Evolutionary conservation across 2,888 invertebrate genomes (phyloP).

Genomic region (Pogonocherus hispidulus): DNA sequence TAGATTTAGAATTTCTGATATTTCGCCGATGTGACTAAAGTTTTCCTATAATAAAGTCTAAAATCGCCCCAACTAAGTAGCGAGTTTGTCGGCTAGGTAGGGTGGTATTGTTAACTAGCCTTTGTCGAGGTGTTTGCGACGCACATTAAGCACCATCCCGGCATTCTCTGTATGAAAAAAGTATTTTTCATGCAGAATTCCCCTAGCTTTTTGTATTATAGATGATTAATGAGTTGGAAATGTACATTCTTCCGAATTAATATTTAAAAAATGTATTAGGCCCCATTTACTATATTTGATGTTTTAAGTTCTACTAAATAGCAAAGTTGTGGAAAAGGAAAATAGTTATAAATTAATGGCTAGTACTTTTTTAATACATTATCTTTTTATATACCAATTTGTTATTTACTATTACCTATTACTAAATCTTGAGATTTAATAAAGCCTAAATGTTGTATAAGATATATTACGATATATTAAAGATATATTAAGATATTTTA

Average conservation of each 20-base stretch:
- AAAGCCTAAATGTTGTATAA: too few species aligned
- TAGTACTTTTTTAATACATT: too few species aligned
- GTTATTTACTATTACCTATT: too few species aligned
- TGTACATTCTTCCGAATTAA: constrained; percentile 54
- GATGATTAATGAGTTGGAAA: constrained; percentile 63
- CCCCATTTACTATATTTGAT: neutral
- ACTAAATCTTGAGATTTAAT: too few species aligned
- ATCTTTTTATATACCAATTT: too few species aligned
- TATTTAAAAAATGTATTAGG: constrained; percentile 27
- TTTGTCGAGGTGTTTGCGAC: constrained; percentile 54
- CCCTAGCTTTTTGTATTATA: constrained; percentile 57
- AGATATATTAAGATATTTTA: too few species aligned
- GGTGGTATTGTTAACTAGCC: constrained; percentile 52
- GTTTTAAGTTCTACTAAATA: too few species aligned
- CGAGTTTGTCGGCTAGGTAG: constrained; percentile 45
- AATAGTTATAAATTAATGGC: too few species aligned
- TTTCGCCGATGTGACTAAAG: constrained; percentile 37
- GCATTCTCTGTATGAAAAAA: constrained; percentile 60
- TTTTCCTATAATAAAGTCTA: constrained; percentile 47
- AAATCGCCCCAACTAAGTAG: constrained; percentile 45
- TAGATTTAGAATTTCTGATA: constrained; percentile 29
- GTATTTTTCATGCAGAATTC: constrained; percentile 64
- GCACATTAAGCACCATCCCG: constrained; percentile 51
- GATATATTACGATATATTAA: too few species aligned
- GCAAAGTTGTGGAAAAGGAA: too few species aligned